Base-by-base conservation (phyloP, 2,113 vertebrate species). In the Limnothrissa miodon region DNA sequence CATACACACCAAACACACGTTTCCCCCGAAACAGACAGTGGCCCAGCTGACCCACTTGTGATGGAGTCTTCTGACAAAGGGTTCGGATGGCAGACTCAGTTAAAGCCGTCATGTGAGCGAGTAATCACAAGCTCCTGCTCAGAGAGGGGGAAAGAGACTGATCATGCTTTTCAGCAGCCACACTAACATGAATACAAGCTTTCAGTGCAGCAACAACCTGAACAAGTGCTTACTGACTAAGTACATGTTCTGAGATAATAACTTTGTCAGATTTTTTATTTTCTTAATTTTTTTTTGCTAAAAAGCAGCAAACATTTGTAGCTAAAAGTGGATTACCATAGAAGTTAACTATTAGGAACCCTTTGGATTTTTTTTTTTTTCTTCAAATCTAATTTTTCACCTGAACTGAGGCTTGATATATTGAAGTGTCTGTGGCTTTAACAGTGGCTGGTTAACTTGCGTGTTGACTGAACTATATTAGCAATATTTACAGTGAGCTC, bases 71-170 rank as follows among this genome's bases (percentile, higher is more conserved):
- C 25, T 79, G 53, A 80, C 44, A 36, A 42, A n/a, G 9, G 62
- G 39, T 33, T 45, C 21, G 33, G 79, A 39, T 84, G 45, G 45
- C 66, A 46, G 45, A 56, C 45, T 39, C 33, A 17, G 39, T 56
- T 80, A 70, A 36, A 25, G 25, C 33, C 45, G 62, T 87, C 86
- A 85, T 83, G 82, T 87, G 86, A 81, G 80, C 21, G 33, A 39
- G 56, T 84, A 62, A 84, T 84, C 83, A 86, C 82, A 84, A 84
- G 66, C 33, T 74, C 66, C 29, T 33, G 5, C 10, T 33, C 59
- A 66, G 33, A 74, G 13, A 29, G 25, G 11, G 33, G 4, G 33
- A 74, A 39, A 74, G 29, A 39, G 33, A 1, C 10, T 5, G 29
- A 21, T 29, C 33, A 17, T 36, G 66, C 66, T 36, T 4, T 33